phyloP scores from a whole-genome alignment of 1,140 invertebrate species.

The Drosophila grimshawi region DNA sequence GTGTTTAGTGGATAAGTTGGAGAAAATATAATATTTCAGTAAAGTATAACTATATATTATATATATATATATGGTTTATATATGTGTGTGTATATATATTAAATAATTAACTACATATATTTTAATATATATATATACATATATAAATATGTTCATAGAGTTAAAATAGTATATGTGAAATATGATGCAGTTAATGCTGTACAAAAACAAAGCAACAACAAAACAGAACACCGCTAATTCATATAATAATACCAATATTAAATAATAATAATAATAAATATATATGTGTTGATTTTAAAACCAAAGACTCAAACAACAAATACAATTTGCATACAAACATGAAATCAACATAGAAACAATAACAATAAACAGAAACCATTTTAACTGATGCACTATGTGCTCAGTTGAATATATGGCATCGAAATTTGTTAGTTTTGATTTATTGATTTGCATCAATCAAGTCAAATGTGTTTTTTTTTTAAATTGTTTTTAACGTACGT shows the following conservation, averaged over 20 bases:
- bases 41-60: conserved; percentile 51
- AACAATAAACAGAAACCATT: conserved; percentile 21
- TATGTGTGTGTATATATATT: conserved; percentile 39
- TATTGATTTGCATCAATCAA: conserved; percentile 11
- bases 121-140: conserved; percentile 11
- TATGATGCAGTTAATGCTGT: conserved; percentile 46
- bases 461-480: conserved; percentile 1
- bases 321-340: conserved; percentile 46
- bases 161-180: conserved; percentile 32
- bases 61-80: conserved; percentile 33
- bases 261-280: conserved; percentile 38
- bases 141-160: conserved; percentile 36
- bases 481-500: conserved; percentile 40
- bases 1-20: conserved; percentile 70
- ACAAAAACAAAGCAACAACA: conserved; percentile 33
- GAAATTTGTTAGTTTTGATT: conserved; percentile 51
- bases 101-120: conserved; percentile 45
- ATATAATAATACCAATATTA: conserved; percentile 43
- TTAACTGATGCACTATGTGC: background rate
- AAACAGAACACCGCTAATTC: conserved; percentile 32
- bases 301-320: conserved; percentile 78
- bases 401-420: conserved; percentile 25
- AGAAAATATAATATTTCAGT: conserved; percentile 47
- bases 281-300: conserved; percentile 77
- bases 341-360: conserved; percentile 28